Conservation (phyloP, 1,140 invertebrate genomes). For the Hormaphis cornu region DNA sequence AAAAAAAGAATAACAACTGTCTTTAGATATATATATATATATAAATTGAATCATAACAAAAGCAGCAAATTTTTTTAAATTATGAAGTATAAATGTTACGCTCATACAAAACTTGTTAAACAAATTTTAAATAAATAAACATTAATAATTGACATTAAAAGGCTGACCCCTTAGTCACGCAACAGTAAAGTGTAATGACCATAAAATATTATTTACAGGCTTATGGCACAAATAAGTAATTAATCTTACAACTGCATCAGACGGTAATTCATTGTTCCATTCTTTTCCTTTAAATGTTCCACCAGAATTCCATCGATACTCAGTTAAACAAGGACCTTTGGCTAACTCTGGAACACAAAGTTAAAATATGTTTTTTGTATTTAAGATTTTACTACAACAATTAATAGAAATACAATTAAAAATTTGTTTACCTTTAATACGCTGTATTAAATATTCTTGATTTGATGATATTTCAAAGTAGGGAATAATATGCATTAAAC, state of each 20-base stretch:
- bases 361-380: not conserved
- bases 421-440: constrained; percentile 51
- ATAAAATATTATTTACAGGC: not conserved
- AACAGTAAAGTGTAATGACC: too few species aligned
- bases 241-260: constrained; percentile 56
- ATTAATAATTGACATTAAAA: too few species aligned
- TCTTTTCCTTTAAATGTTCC: constrained; percentile 59
- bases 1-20: too few species aligned
- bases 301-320: constrained; percentile 71
- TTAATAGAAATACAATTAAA: not conserved
- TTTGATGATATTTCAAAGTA: constrained; percentile 69
- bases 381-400: not conserved
- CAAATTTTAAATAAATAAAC: too few species aligned
- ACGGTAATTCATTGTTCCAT: constrained; percentile 69
- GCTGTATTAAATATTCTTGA: constrained; percentile 71
- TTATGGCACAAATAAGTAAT: not conserved
- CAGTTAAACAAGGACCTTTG: constrained; percentile 68
- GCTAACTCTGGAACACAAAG: constrained; percentile 49
- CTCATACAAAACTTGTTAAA: too few species aligned
- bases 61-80: too few species aligned
- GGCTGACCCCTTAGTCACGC: too few species aligned
- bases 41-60: too few species aligned
- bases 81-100: too few species aligned
- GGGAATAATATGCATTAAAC: constrained; percentile 57
- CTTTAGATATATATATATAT: too few species aligned